Evolutionary conservation across 1,140 invertebrate genomes (phyloP), one percentile per base, ranked within the genome.

Genomic region (Atta colombica): DNA sequence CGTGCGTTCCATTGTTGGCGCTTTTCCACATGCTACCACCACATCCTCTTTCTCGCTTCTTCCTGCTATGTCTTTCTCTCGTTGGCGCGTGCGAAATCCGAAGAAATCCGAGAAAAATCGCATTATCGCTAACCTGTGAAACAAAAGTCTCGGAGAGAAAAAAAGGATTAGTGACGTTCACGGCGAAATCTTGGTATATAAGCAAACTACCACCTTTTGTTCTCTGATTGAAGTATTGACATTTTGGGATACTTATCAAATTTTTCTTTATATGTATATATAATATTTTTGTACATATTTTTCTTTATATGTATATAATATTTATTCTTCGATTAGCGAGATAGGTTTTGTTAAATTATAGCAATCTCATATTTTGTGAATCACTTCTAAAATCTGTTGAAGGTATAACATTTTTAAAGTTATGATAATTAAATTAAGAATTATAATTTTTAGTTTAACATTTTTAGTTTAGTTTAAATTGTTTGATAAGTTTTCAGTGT

Each of bases 51-150:
- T 69, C 45, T 49, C 1, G 18, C 35, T 69, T 5, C 16, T 25
- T 58, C 74, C 18, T 21, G 14, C 51, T 21, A 12, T 60, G 53
- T 58, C 60, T 53, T 77, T 72, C 58, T 72, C 60, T 18, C 21
- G 39, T 61, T 61, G 77, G 39, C 31, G 31, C 74, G 66, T 58
- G 25, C 65, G 82, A 82, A 81, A 90, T 90, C 66, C 89, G 45
- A 49, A 77, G 72, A 91, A 91, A 90, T 91, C 82, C 77, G 45
- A 86, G 89, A 88, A 86, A 90, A 91, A 91, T 91, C 89, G 86
- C 81, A 84, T 90, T 90, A 90, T 90, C 88, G 87, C 58, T 78
- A 88, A 90, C 81, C 71, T 82, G 66, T 90, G 89, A 91, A 88
- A 91, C 89, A 90, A 87, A 88, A 86, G 87, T 77, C 53, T 60